Evolutionary conservation across 2,888 invertebrate species (phyloP).

Genomic region (Xestia c-nigrum): DNA sequence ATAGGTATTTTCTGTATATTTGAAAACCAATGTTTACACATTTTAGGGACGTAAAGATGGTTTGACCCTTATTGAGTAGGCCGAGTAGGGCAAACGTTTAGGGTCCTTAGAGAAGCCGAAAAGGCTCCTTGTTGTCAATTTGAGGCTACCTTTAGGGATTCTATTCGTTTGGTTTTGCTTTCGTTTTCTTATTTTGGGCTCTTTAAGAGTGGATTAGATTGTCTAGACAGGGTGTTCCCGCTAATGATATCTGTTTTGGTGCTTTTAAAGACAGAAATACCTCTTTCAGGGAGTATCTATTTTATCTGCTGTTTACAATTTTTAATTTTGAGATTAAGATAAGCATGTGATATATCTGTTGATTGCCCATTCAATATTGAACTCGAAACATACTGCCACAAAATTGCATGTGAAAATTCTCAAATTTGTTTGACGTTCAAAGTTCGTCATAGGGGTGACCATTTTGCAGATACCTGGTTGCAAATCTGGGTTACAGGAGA

Average conservation of each 20-base stretch:
- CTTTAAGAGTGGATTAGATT: conserved; percentile 17
- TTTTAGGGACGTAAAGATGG: conserved; percentile 28
- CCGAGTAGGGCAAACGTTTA: conserved; percentile 37
- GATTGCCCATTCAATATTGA: neutral
- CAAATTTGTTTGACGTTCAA: neutral
- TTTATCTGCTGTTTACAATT: neutral
- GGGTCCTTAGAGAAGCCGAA: conserved; percentile 40
- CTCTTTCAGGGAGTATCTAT: too few relatives aligned
- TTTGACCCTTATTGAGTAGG: conserved; percentile 39
- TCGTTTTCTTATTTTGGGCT: conserved; percentile 34
- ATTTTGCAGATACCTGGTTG: neutral
- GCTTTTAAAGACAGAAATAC: neutral
- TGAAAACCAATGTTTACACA: conserved; percentile 46
- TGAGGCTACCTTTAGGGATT: conserved; percentile 50
- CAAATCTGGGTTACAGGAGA: neutral
- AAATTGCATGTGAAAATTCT: neutral
- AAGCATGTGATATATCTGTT: neutral
- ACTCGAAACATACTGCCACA: neutral
- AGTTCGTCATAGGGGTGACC: neutral
- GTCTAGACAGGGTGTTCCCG: neutral
- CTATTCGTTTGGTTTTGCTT: conserved; percentile 47
- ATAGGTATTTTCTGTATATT: conserved; percentile 1
- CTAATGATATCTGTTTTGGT: neutral
- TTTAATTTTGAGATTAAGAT: neutral
- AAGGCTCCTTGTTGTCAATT: conserved; percentile 62